These are phyloP conservation scores for Pelodiscus sinensis DNA, from an alignment of 2,113 vertebrate genomes.

Conservation along the genomic window DNA sequence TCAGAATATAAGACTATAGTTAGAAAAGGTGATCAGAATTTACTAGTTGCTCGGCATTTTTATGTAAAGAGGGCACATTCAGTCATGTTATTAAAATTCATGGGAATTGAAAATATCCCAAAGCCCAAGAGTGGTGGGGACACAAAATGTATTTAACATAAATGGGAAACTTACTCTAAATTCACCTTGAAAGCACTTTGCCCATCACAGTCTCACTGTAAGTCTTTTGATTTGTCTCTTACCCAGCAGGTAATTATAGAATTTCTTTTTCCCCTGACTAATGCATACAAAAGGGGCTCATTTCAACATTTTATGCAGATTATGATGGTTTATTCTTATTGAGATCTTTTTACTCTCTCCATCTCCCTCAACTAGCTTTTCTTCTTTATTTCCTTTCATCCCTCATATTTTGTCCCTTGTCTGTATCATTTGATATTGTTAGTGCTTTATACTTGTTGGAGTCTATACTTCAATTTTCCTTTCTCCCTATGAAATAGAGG, in stretches of 20 bases:
- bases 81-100: conserved; percentile 63
- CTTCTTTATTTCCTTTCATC: conserved; percentile 16
- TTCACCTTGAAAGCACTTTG: conserved; percentile 62
- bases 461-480: background rate
- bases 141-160: conserved; percentile 52
- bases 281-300: background rate
- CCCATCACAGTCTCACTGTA: conserved; percentile 21
- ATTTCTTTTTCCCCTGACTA: conserved; percentile 31
- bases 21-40: conserved; percentile 26
- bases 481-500: background rate
- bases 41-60: conserved; percentile 43
- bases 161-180: conserved; percentile 40
- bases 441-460: background rate
- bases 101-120: conserved; percentile 53
- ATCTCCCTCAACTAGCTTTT: background rate
- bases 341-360: background rate
- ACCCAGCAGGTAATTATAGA: conserved; percentile 53
- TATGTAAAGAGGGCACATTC: conserved; percentile 19
- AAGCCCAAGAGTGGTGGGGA: conserved; percentile 38
- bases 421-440: conserved; percentile 1
- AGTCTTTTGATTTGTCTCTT: conserved; percentile 57
- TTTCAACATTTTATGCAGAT: conserved; percentile 41
- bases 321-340: conserved; percentile 17
- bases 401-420: background rate
- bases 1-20: background rate